Conservation (phyloP, 2,113 vertebrate species). For the Drymodes brunneopygia region DNA sequence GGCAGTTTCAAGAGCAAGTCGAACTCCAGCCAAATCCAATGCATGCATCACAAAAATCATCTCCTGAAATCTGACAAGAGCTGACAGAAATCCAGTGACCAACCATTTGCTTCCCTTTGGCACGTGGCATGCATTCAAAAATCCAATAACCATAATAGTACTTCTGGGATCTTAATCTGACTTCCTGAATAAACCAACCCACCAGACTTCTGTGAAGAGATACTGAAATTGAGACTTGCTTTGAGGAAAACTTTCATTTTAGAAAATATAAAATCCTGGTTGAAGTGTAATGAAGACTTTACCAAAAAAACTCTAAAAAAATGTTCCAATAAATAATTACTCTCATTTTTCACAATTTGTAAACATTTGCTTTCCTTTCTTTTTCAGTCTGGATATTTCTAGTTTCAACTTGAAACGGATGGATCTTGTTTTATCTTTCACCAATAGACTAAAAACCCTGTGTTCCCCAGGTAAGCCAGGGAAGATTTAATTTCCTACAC, state of each 20-base stretch:
- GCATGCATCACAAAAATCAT: fast-evolving
- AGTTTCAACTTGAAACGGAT: background rate
- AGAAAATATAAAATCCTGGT: background rate
- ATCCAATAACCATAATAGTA: background rate
- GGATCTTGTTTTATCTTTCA: background rate
- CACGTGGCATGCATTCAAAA: background rate
- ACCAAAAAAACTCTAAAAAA: background rate
- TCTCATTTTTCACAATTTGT: background rate
- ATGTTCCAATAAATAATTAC: background rate
- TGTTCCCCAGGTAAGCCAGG: background rate
- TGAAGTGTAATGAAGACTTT: background rate
- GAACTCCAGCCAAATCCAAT: background rate
- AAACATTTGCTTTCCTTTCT: background rate
- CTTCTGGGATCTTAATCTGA: background rate
- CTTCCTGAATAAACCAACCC: background rate
- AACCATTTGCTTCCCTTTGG: background rate
- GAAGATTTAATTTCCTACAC: background rate
- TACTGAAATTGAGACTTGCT: background rate
- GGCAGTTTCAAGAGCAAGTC: background rate
- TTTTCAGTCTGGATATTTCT: background rate
- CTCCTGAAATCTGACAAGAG: background rate
- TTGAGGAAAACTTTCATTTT: background rate
- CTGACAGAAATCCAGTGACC: background rate
- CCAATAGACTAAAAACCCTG: background rate
- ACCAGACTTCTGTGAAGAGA: background rate